Evolutionary conservation across 2,888 invertebrate species (phyloP), one percentile per base, ranked within the genome.

Genomic region (Andrena camellia): DNA sequence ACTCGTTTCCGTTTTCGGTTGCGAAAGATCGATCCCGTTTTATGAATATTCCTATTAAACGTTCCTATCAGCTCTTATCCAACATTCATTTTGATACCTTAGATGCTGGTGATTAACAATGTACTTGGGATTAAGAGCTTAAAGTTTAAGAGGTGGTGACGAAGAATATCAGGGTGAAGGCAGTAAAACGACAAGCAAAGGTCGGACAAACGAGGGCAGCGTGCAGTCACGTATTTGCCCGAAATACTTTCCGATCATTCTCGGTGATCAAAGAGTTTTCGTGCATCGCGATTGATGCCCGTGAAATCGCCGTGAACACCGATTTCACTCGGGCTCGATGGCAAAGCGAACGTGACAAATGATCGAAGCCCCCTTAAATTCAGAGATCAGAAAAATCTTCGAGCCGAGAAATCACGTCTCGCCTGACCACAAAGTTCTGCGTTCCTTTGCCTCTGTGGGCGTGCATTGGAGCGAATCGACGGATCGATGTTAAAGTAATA

Each of bases 321-420:
- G 67, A 64, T 57, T 48, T 52, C 52, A 29, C 23, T 42, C 42
- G 7, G 33, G 57, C 4, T 23, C 10, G 42, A 60, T 23, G 64
- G 35, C 64, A 79, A 79, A 79, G 64, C 23, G 64, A 57, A 63
- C 69, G 74, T 69, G 75, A 69, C 76, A 48, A 68, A 33, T 54
- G 7, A 29, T 48, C 59, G n/a, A 33, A 42, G 57, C 26, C 8
- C 75, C 33, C 59, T 64, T 75, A 75, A 69, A 76, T 75, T 76
- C 52, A 73, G 50, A 35, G 64, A 64, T 76, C 79, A 69, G 69
- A 50, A 64, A 69, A 64, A 69, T 66, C 29, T 33, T 33, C 57
- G 69, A n/a, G 10, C 10, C 23, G 69, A 64, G 20, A 64, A 74
- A 79, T 69, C 64, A 10, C 33, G 35, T 54, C 17, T n/a, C 31